These are phyloP conservation scores for Scopus umbretta DNA, from an alignment of 2,113 vertebrate species.

Conservation along the genomic window DNA sequence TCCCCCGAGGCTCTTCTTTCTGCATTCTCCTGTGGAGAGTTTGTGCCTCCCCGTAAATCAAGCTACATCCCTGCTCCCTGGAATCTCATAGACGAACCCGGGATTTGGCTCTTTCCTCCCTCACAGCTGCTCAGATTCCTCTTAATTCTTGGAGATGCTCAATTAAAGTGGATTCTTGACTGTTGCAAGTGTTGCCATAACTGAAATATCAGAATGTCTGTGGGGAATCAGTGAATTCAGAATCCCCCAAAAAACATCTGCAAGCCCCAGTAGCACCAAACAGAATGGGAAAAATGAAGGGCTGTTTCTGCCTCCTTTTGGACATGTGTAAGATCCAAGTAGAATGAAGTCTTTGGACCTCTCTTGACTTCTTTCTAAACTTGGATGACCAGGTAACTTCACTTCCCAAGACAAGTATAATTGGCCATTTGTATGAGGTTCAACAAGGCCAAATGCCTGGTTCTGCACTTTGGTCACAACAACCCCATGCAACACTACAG, in stretches of 20 bases:
- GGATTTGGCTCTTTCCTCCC: background rate
- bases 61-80: background rate
- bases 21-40: conserved; percentile 4
- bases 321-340: background rate
- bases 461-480: no score
- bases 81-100: background rate
- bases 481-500: no score
- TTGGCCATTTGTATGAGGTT: no score
- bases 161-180: background rate
- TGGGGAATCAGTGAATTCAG: background rate
- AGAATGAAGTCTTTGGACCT: background rate
- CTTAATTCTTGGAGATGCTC: background rate
- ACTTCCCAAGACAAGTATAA: background rate
- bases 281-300: background rate
- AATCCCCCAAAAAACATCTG: background rate
- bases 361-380: background rate
- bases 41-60: background rate
- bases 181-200: background rate
- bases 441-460: no score
- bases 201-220: background rate
- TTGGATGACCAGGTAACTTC: background rate
- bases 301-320: background rate
- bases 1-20: background rate
- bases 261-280: background rate
- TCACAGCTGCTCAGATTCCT: background rate